A percentile compares a stretch with the other conserved stretches of the same genome.
Conservation (phyloP, 2,797 vertebrate genomes). For the Pachyuromys duprasi region DNA sequence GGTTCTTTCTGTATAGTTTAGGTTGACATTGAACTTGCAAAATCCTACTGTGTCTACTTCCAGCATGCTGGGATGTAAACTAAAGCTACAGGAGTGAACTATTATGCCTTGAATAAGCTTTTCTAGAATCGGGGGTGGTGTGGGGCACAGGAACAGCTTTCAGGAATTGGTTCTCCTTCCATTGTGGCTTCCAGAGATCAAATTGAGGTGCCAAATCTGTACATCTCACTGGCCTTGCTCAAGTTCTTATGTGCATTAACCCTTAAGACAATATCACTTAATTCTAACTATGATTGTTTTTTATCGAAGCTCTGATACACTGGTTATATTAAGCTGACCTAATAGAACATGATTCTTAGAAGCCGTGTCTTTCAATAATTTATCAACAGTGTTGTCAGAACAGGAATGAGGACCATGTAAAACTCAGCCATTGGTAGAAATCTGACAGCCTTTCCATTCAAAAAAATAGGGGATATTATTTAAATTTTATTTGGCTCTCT, state of each 20-base stretch:
- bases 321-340: not conserved
- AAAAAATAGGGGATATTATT: not conserved
- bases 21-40: not conserved
- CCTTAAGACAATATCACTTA: not conserved
- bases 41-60: not conserved
- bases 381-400: conserved; percentile 10
- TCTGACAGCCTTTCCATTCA: not conserved
- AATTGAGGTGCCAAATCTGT: not conserved
- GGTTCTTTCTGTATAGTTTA: not conserved
- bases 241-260: not conserved
- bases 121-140: not conserved
- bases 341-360: not conserved
- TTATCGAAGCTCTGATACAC: not conserved
- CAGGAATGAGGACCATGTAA: not conserved
- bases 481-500: not conserved
- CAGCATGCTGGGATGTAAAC: not conserved
- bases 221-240: not conserved
- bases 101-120: not conserved
- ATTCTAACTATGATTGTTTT: not conserved
- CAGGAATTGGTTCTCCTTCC: not conserved
- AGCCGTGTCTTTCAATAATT: not conserved
- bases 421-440: not conserved
- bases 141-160: not conserved
- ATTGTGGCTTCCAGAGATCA: not conserved
- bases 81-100: not conserved